These are phyloP conservation scores for Columba livia DNA, from an alignment of 2,113 vertebrate genomes.

Conservation along the genomic window DNA sequence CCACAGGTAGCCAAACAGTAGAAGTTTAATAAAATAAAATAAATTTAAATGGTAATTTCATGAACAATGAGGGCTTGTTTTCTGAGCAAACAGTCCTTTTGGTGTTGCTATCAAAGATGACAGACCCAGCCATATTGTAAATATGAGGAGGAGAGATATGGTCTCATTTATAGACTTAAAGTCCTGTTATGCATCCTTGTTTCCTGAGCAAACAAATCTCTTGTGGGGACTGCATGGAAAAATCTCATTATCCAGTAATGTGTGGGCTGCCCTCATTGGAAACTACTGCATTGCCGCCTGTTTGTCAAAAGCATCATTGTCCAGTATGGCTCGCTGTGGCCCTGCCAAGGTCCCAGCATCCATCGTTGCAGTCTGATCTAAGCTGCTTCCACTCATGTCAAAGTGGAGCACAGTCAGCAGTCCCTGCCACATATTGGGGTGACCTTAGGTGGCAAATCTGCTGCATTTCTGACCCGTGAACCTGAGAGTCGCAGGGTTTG, in stretches of 20 bases:
- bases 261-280: neutral
- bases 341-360: neutral
- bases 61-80: constrained; percentile 30
- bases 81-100: constrained; percentile 43
- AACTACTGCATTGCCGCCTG: neutral
- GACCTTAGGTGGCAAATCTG: neutral
- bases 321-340: neutral
- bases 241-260: constrained; percentile 27
- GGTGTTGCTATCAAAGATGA: constrained; percentile 14
- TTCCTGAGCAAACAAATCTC: constrained; percentile 7
- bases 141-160: neutral
- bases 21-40: constrained; percentile 49
- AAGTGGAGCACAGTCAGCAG: neutral
- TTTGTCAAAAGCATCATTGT: constrained; percentile 12
- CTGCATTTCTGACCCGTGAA: neutral
- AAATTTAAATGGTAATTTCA: constrained; percentile 44
- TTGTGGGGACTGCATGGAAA: constrained; percentile 18
- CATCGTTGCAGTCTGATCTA: neutral
- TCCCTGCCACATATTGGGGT: neutral
- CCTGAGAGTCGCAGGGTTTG: neutral
- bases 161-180: constrained; percentile 21
- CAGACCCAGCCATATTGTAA: constrained; percentile 25
- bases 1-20: constrained; percentile 24
- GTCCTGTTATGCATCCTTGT: constrained; percentile 21
- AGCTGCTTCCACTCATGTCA: neutral